phyloP scores from a whole-genome alignment of 2,113 vertebrate genomes.

The Ancistrus triradiatus region DNA sequence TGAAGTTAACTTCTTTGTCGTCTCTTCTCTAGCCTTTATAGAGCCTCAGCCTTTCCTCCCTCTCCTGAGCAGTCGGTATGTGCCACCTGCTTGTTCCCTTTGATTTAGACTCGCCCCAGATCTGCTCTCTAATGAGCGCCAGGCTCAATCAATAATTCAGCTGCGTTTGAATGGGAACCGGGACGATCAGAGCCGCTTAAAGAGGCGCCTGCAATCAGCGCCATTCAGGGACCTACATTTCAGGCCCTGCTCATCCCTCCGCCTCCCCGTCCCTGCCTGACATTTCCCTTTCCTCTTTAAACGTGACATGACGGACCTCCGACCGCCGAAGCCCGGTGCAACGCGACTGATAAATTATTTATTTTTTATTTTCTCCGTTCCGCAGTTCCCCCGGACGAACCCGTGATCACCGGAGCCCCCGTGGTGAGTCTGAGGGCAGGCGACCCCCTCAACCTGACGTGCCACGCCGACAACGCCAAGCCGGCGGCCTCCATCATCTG shows the following conservation, averaged over 20 bases:
- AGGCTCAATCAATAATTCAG: conserved; percentile 85
- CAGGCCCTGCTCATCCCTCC: background rate
- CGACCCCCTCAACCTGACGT: conserved; percentile 92
- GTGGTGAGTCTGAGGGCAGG: conserved; percentile 90
- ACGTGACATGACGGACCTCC: too few relatives aligned
- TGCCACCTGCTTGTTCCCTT: conserved; percentile 76
- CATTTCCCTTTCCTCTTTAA: background rate
- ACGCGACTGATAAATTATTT: conserved; percentile 1
- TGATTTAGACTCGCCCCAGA: conserved; percentile 71
- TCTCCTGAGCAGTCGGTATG: conserved; percentile 45
- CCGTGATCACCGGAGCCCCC: conserved; percentile 86
- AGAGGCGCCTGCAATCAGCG: conserved; percentile 71
- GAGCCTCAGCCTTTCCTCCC: too few relatives aligned
- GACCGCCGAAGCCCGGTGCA: too few relatives aligned
- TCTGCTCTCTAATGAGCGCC: conserved; percentile 76
- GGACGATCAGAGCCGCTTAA: conserved; percentile 61
- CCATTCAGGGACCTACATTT: conserved; percentile 49
- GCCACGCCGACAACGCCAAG: conserved; percentile 92
- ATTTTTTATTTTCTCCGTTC: conserved; percentile 71
- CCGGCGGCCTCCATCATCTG: conserved; percentile 94
- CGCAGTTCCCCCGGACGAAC: conserved; percentile 98
- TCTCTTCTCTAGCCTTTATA: too few relatives aligned
- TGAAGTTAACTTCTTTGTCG: too few relatives aligned
- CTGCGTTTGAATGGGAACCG: conserved; percentile 63
- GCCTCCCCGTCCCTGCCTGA: background rate